These are phyloP conservation scores for Pteropus alecto DNA, from an alignment of 2,113 vertebrate genomes.

Conservation along the genomic window DNA sequence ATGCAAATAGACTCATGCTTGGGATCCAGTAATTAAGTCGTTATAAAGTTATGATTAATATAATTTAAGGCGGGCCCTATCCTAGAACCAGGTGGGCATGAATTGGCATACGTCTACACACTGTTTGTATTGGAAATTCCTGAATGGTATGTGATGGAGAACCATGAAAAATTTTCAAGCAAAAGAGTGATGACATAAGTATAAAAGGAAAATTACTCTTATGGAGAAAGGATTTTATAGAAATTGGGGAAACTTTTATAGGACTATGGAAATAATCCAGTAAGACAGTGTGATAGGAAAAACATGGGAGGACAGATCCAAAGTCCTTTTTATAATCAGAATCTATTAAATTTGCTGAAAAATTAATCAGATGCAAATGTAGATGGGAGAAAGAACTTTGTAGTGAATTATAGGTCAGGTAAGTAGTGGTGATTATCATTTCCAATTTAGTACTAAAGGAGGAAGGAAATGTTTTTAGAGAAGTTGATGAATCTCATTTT, in stretches of 20 bases:
- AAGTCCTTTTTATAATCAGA: not conserved
- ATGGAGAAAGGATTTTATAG: not conserved
- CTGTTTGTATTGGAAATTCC: not conserved
- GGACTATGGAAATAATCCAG: not conserved
- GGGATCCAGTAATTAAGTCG: not conserved
- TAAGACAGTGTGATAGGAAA: not conserved
- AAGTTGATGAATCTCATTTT: not conserved
- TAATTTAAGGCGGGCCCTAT: not conserved
- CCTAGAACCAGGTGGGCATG: not conserved
- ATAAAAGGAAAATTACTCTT: not conserved
- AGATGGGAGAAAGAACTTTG: not conserved
- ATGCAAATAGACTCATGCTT: not conserved
- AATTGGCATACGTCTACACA: not conserved
- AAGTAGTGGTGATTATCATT: not conserved
- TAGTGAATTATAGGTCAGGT: not conserved
- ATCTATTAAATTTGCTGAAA: not conserved
- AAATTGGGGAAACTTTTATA: not conserved
- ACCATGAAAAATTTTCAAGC: not conserved
- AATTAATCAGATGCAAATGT: not conserved
- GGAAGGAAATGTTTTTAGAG: not conserved
- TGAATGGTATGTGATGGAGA: not conserved
- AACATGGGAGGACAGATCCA: not conserved
- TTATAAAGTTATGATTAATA: not conserved
- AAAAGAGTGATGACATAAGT: not conserved
- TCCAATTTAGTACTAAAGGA: not conserved